A percentile compares a stretch with the other conserved stretches of the same genome.
phyloP scores from a whole-genome alignment of 2,888 invertebrate genomes.

The Drosophila peninsularis region DNA sequence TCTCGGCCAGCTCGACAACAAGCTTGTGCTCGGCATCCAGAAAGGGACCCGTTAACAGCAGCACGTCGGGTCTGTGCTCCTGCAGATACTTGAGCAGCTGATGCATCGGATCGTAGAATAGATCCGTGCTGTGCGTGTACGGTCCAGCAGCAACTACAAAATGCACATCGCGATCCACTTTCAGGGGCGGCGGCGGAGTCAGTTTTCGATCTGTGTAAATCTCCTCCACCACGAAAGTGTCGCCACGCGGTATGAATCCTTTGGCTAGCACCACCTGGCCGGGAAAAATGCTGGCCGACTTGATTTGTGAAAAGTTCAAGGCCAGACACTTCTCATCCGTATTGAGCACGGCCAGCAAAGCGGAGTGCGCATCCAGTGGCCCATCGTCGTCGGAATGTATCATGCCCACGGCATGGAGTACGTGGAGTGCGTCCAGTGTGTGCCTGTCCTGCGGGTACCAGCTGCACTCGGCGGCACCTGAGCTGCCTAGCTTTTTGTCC shows the following conservation, averaged over 20 bases:
- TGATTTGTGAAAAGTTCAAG: constrained; percentile 85
- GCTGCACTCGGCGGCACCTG: constrained; percentile 75
- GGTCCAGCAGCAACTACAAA: constrained; percentile 93
- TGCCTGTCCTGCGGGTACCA: constrained; percentile 81
- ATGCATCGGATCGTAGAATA: constrained; percentile 92
- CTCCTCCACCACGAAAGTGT: constrained; percentile 88
- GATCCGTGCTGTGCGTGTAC: constrained; percentile 91
- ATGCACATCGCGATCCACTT: constrained; percentile 86
- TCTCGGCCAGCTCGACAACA: constrained; percentile 88
- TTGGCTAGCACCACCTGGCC: constrained; percentile 88
- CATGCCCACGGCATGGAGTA: constrained; percentile 87
- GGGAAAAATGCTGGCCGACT: constrained; percentile 83
- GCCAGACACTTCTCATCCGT: constrained; percentile 85
- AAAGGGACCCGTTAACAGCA: constrained; percentile 94
- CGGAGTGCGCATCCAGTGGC: constrained; percentile 89
- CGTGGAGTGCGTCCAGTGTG: constrained; percentile 75
- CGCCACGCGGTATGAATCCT: constrained; percentile 90
- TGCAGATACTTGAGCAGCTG: constrained; percentile 90
- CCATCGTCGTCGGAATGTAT: constrained; percentile 90
- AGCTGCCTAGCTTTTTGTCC: constrained; percentile 76
- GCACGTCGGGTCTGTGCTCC: constrained; percentile 90
- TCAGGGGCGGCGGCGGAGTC: constrained; percentile 83
- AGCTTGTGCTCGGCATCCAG: constrained; percentile 89
- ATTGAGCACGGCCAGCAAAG: constrained; percentile 88
- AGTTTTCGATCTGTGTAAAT: constrained; percentile 87